Evolutionary conservation across 53 echinoderm and acorn worm species (phyloP), one percentile per base, ranked within the genome.

Genomic region (Mesocentrotus franciscanus): DNA sequence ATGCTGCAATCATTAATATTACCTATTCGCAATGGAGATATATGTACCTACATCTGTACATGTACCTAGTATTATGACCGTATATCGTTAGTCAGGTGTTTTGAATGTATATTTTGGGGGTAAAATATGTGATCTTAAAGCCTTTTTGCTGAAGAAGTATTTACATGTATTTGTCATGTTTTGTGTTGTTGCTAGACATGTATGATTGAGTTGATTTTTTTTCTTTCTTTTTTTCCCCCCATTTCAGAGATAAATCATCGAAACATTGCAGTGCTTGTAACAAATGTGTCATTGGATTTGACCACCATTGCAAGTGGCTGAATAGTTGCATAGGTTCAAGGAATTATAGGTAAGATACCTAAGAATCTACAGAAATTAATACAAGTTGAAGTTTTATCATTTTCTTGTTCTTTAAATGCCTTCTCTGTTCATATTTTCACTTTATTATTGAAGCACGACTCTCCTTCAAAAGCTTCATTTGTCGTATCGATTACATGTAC

Each of bases 291-390:
- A 95, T 96, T 27, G 96, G 96, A 59, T 99, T 99, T 96, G 99
- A 99, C 64, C 99, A 99, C 76, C 99, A 99, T 59, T 99, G 99
- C 95, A 99, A 99, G 93, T 99, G 99, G 99, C 97, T 99, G 18
- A 99, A 99, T 84, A 98, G 97, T 78, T 99, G 99, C 97, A 97
- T 99, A 12, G 99, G 99, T 64, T 95, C 97, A 39, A 97, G 97
- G 93, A 99, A 99, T 94, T 99, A 99, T 96, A 97, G 95, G 99
- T 99, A 96, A 95, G 95, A 83, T 17, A 32, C 71, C 7, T 74
- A 10, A 27, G 11, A 74, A 22, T 71, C n/a, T 71, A n/a, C 71
- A 71, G 71, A 49, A 49, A 71, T 13, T 32, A 30, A 89, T 49
- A n/a, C n/a, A n/a, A n/a, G n/a, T 12, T 58, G 78, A 34, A 34